Conservation (phyloP, 2,113 vertebrate genomes). For the Thalassoma bifasciatum region DNA sequence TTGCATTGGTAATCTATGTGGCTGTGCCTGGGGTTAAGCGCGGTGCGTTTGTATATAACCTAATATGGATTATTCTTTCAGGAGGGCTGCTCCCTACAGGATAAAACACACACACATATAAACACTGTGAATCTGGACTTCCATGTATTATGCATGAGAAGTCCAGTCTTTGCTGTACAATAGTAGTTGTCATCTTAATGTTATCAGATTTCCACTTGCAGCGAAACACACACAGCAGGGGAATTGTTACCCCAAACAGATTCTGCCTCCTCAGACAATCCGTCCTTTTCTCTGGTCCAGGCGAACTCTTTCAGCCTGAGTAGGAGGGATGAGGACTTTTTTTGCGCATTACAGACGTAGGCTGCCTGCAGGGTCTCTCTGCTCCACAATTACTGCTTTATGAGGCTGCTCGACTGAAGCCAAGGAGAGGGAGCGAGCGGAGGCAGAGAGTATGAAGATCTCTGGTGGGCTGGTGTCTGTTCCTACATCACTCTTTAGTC, state of each 20-base stretch:
- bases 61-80: conserved; percentile 57
- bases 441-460: conserved; percentile 56
- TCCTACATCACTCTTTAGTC: conserved; percentile 36
- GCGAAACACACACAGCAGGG: conserved; percentile 55
- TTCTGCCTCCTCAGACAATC: conserved; percentile 59
- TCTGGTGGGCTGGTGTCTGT: conserved; percentile 43
- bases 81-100: conserved; percentile 13
- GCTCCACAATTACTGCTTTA: conserved; percentile 67
- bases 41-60: conserved; percentile 42
- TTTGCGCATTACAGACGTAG: conserved; percentile 67
- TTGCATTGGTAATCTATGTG: conserved; percentile 58
- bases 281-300: conserved; percentile 51
- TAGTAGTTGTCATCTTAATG: conserved; percentile 36
- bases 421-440: conserved; percentile 38
- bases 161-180: conserved; percentile 11
- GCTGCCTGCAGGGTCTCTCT: conserved; percentile 60
- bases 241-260: conserved; percentile 53
- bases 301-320: conserved; percentile 45
- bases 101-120: conserved; percentile 17
- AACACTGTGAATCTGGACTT: conserved; percentile 18
- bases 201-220: conserved; percentile 56
- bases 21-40: conserved; percentile 28
- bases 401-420: conserved; percentile 50
- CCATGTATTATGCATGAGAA: conserved; percentile 61
- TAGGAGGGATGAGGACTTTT: conserved; percentile 59